These are phyloP conservation scores for Labia minor DNA, from an alignment of 2,888 invertebrate genomes.

Conservation along the genomic window DNA sequence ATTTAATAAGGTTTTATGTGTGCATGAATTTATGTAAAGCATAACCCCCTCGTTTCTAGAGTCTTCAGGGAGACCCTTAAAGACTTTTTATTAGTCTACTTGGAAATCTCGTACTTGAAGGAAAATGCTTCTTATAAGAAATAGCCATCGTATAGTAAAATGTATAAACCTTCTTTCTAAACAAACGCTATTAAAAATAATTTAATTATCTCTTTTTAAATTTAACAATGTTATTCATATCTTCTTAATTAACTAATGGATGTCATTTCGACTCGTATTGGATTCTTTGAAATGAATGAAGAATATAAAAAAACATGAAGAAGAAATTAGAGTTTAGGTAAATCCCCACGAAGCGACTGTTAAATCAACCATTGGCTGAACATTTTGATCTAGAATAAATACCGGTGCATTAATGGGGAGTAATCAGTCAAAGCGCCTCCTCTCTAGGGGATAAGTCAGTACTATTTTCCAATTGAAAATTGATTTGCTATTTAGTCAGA, in stretches of 20 bases:
- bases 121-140: not conserved
- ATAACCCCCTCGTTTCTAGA: not conserved
- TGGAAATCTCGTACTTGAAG: conserved; percentile 7
- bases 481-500: conserved; percentile 4
- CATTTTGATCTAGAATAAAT: not conserved
- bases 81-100: conserved; percentile 13
- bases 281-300: too few species aligned
- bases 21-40: not conserved
- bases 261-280: too few species aligned
- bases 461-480: not conserved
- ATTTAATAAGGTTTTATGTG: conserved; percentile 13
- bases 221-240: not conserved
- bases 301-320: too few species aligned
- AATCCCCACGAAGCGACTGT: too few species aligned
- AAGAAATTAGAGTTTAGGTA: too few species aligned
- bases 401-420: not conserved
- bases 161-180: conserved; percentile 4
- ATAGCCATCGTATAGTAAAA: not conserved
- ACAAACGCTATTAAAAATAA: not conserved
- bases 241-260: not conserved
- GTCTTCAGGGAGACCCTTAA: conserved; percentile 1
- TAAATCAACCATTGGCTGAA: not conserved
- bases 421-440: not conserved
- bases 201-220: not conserved
- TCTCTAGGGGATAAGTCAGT: not conserved